Evolutionary conservation across 2,113 vertebrate species (phyloP).

Genomic region (Gavialis gangeticus): DNA sequence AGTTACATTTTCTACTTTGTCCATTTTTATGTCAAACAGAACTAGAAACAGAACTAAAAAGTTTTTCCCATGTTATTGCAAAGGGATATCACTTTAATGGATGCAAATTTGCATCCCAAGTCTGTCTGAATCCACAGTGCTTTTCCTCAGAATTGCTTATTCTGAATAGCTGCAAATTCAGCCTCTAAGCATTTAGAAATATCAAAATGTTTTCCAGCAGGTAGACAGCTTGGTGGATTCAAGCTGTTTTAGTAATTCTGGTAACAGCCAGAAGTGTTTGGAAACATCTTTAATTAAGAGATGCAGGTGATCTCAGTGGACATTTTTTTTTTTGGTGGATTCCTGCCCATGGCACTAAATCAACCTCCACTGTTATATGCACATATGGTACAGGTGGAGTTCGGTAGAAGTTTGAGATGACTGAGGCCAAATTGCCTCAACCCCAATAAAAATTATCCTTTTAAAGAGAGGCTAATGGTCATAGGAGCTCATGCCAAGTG

Average conservation of each 20-base stretch:
- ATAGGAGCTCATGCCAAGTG: constrained; percentile 73
- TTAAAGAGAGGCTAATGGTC: constrained; percentile 77
- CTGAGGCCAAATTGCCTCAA: constrained; percentile 66
- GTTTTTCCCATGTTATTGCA: not conserved
- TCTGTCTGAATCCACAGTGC: not conserved
- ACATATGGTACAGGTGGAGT: constrained; percentile 69
- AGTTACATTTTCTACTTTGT: not conserved
- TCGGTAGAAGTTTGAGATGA: constrained; percentile 63
- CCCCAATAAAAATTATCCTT: constrained; percentile 74
- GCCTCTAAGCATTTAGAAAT: constrained; percentile 37
- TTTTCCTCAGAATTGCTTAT: not conserved
- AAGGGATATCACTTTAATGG: not conserved
- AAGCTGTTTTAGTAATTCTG: constrained; percentile 44
- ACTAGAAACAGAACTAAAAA: not conserved
- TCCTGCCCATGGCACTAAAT: constrained; percentile 71
- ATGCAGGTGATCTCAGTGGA: constrained; percentile 63
- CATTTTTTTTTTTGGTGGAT: constrained; percentile 45
- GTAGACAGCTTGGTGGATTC: not conserved
- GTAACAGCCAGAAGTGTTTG: constrained; percentile 67
- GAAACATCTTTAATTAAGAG: constrained; percentile 72
- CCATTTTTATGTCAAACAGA: not conserved
- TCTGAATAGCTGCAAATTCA: constrained; percentile 25
- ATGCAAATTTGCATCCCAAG: not conserved
- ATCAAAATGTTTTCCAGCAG: constrained; percentile 4
- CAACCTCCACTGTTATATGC: constrained; percentile 44